These are phyloP conservation scores for Pogonocichla stellata DNA, from an alignment of 2,113 vertebrate species.

Conservation along the genomic window DNA sequence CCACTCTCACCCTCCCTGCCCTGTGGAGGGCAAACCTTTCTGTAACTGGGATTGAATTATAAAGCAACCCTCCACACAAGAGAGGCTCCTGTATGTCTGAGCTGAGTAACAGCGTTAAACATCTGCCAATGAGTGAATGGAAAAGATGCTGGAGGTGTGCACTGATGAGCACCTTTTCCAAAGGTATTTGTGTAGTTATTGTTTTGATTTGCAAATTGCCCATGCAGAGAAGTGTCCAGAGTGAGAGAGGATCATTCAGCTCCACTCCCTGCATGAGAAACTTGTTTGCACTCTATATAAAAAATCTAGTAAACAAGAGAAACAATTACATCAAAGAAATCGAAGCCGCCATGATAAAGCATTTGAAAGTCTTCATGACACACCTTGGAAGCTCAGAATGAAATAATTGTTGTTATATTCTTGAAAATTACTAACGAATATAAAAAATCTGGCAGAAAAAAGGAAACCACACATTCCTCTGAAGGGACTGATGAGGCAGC, in stretches of 20 bases:
- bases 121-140: background rate
- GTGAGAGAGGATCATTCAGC: background rate
- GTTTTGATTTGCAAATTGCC: background rate
- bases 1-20: background rate
- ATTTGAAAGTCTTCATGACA: background rate
- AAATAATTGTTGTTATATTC: background rate
- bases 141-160: background rate
- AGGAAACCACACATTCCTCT: background rate
- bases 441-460: background rate
- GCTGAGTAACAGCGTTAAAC: background rate
- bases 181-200: background rate
- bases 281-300: background rate
- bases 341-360: background rate
- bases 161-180: background rate
- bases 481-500: background rate
- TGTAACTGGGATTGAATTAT: background rate
- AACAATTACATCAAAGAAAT: background rate
- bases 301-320: background rate
- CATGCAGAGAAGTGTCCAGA: background rate
- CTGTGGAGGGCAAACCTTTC: background rate
- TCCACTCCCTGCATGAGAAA: background rate
- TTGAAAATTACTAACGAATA: background rate
- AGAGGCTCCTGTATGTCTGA: background rate
- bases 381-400: background rate
- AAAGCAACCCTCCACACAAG: background rate